Evolutionary conservation across 1,140 invertebrate species (phyloP), one percentile per base, ranked within the genome.

Genomic region (Pinna nobilis): DNA sequence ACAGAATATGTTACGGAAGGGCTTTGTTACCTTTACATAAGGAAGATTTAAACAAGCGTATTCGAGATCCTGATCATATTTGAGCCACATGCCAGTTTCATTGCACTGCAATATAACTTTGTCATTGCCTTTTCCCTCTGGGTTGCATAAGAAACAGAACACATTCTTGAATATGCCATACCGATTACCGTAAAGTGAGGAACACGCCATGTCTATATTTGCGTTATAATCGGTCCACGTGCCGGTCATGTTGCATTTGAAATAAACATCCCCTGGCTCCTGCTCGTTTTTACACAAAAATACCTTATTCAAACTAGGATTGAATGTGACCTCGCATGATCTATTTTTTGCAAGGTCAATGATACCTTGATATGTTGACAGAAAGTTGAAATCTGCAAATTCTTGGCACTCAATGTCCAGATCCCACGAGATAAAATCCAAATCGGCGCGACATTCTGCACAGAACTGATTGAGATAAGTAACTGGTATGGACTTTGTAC

Each of bases 361-460:
- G 5, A 74, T 60, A 32, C 51, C 71, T 6, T 74, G 23, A 33
- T 59, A 74, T 11, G 64, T 35, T 39, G 64, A 74, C 35, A 74
- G 18, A 53, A 67, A 74, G 37, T 74, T 74, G 30, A 74, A 50
- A 53, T 74, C 71, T 15, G 44, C 44, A 60, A 74, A 67, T 32
- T 32, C 2, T 33, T 50, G 0, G 41, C 71, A 74, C n/a, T 74
- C 25, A 6, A 74, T 67, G 32, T 74, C 55, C 0, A 67, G n/a
- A 28, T 28, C 25, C 64, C 70, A 73, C 18, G n/a, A 23, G 3
- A 32, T 5, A 1, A 6, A 25, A 0, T 59, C 41, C 13, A n/a
- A 37, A 61, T 61, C 57, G 41, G 28, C 47, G 47, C 68, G 50
- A 37, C 71, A 74, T 20, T 41, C 5, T 13, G 71, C 71, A 44